These are phyloP conservation scores for Pedionomus torquatus DNA, from an alignment of 2,113 vertebrate species.

Conservation along the genomic window DNA sequence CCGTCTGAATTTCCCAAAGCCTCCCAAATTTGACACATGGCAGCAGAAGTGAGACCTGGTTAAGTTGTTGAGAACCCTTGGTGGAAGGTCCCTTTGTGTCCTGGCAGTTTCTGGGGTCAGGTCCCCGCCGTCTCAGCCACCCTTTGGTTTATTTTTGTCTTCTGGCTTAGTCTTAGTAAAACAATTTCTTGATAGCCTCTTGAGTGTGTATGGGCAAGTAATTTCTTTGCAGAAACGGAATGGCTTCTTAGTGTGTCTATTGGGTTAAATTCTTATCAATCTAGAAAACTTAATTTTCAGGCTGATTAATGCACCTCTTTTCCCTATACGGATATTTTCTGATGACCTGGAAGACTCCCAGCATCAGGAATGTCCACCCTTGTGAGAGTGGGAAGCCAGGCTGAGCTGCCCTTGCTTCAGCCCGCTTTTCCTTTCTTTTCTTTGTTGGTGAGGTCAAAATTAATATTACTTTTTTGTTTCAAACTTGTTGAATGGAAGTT, in stretches of 20 bases:
- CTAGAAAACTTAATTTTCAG: not conserved
- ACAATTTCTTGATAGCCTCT: not conserved
- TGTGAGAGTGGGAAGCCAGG: not conserved
- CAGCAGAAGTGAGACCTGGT: not conserved
- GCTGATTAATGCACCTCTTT: not conserved
- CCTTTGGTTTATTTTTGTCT: not conserved
- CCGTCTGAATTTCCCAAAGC: not conserved
- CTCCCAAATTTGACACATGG: not conserved
- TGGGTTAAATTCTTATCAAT: not conserved
- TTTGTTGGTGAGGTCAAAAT: not conserved
- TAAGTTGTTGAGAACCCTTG: not conserved
- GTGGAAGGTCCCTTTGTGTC: not conserved
- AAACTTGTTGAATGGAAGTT: not conserved
- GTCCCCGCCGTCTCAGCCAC: not conserved
- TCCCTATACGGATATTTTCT: not conserved
- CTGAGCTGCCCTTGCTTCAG: accelerated
- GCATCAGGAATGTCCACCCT: not conserved
- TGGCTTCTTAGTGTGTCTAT: not conserved
- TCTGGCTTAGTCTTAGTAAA: not conserved
- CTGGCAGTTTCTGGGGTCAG: not conserved
- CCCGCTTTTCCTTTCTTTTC: not conserved
- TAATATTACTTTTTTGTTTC: not conserved
- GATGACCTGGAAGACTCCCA: not conserved
- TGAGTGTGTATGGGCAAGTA: not conserved
- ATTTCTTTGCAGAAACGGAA: not conserved